Percentiles rank a stretch among this genome's conserved stretches.
These are phyloP conservation scores for Aleiodes testaceus DNA, from an alignment of 2,888 invertebrate species.

Conservation along the genomic window DNA sequence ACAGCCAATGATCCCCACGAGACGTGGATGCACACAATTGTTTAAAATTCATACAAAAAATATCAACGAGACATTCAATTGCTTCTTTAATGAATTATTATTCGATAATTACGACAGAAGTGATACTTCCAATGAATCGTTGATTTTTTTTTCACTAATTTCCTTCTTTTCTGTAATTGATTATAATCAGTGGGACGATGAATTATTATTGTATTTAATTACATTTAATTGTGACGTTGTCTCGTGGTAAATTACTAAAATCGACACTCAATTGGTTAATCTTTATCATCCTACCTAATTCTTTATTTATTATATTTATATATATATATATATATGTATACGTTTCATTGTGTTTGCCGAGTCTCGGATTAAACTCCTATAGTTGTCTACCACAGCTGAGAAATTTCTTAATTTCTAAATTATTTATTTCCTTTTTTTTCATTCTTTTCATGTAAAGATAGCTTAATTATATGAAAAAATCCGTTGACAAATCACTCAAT, in stretches of 20 bases:
- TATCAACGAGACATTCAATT: neutral
- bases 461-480: conserved; percentile 25
- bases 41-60: neutral
- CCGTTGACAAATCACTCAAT: conserved; percentile 34
- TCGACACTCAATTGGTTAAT: conserved; percentile 15
- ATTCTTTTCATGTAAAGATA: conserved; percentile 28
- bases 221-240: neutral
- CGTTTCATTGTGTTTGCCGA: conserved; percentile 53
- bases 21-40: conserved; percentile 24
- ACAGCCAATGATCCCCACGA: conserved; percentile 34
- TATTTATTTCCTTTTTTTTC: conserved; percentile 39
- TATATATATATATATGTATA: conserved; percentile 52
- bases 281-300: neutral
- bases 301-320: conserved; percentile 7
- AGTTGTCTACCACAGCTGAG: conserved; percentile 72
- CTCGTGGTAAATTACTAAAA: conserved; percentile 15
- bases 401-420: conserved; percentile 53
- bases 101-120: neutral
- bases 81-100: neutral
- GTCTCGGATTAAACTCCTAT: conserved; percentile 59
- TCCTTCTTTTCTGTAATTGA: conserved; percentile 6
- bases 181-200: conserved; percentile 24
- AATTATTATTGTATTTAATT: conserved; percentile 6
- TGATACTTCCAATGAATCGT: conserved; percentile 7
- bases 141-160: too few relatives aligned